phyloP scores from a whole-genome alignment of 2,888 invertebrate genomes.

The Ceramica pisi region DNA sequence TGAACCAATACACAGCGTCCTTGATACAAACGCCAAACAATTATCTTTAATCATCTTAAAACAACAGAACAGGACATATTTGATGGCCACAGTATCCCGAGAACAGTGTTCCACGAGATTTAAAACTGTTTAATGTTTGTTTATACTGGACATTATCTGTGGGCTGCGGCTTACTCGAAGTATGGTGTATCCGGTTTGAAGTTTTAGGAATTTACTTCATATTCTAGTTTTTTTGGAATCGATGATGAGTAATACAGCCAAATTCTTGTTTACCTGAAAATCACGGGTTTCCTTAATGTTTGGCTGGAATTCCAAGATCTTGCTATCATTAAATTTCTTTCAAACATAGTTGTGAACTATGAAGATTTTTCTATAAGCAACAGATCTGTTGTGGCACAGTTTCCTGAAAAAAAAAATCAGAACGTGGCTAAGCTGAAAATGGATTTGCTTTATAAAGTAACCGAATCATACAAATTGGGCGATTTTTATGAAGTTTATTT shows the following conservation, averaged over 20 bases:
- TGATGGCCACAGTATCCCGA: constrained; percentile 50
- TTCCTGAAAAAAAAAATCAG: not conserved
- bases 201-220: constrained; percentile 13
- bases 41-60: constrained; percentile 75
- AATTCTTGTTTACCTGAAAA: not conserved
- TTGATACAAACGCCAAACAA: constrained; percentile 50
- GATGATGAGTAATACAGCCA: not conserved
- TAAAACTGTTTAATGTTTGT: constrained; percentile 73
- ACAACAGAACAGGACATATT: constrained; percentile 66
- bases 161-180: constrained; percentile 40
- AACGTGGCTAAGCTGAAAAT: no score
- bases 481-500: no score
- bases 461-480: not conserved
- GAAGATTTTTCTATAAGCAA: not conserved
- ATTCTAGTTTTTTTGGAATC: not conserved
- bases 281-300: not conserved
- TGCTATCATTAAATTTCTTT: not conserved
- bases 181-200: constrained; percentile 48
- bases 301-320: not conserved
- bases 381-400: not conserved
- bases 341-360: not conserved
- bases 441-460: not conserved
- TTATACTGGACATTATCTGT: constrained; percentile 56
- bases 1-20: constrained; percentile 37
- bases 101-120: constrained; percentile 59